phyloP scores from a whole-genome alignment of 2,888 invertebrate species.

The Psylliodes chrysocephalus region DNA sequence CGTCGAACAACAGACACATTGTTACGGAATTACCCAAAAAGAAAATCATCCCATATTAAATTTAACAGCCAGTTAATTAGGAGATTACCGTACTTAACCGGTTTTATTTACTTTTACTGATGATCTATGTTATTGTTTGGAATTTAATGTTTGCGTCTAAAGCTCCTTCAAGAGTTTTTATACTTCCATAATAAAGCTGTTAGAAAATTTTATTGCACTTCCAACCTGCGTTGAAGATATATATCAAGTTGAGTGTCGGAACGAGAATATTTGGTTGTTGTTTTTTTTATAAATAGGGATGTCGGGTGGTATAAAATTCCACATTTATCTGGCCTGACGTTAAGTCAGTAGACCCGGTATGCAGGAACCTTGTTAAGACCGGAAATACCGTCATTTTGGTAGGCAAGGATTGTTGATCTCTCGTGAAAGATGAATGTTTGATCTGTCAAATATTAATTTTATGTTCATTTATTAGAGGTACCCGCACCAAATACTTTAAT shows the following conservation, averaged over 20 bases:
- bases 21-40: conserved; percentile 20
- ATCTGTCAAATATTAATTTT: too few relatives aligned
- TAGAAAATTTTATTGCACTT: conserved; percentile 40
- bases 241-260: conserved; percentile 29
- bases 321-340: conserved; percentile 21
- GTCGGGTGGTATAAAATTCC: conserved; percentile 29
- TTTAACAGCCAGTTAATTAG: conserved; percentile 39
- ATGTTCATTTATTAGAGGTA: too few relatives aligned
- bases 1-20: conserved; percentile 10
- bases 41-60: conserved; percentile 34
- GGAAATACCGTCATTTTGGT: neutral
- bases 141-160: conserved; percentile 40
- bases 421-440: neutral
- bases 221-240: conserved; percentile 36
- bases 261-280: conserved; percentile 17
- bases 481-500: too few relatives aligned
- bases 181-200: conserved; percentile 44
- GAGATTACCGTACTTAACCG: conserved; percentile 36
- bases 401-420: neutral
- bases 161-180: conserved; percentile 45
- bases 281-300: conserved; percentile 28
- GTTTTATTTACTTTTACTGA: conserved; percentile 37
- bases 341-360: neutral
- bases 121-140: conserved; percentile 43
- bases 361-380: neutral